Evolutionary conservation across 2,888 invertebrate genomes (phyloP), one percentile per base, ranked within the genome.

Genomic region (Sceliomorpha sp.): DNA sequence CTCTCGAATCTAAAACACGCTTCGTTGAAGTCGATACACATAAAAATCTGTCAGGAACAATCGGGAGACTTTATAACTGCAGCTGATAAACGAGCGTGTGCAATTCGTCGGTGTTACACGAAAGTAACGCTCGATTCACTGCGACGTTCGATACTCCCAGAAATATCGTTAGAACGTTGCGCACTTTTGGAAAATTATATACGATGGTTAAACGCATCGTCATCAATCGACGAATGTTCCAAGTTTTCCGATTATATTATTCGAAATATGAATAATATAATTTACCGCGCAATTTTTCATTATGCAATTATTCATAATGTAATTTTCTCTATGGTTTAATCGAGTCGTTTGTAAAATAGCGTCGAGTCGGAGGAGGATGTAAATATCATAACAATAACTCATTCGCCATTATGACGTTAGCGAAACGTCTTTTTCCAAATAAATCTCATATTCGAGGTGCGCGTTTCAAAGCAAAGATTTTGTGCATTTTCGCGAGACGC

Each of bases 21-120:
- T 64, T 34, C 50, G 50, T 24, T 59, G 64, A 59, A 70, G 70
- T 64, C 64, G 55, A 64, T 70, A 63, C 69, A 70, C 56, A 59
- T 63, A 70, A 70, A 70, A 70, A 70, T 69, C 55, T 70, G 70
- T 70, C 70, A 59, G 55, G 39, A 55, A 64, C 63, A 70, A 70
- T 64, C 63, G 59, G 15, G 44, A 59, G 50, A 62, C 62, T 62
- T 58, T 58, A 62, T 68, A 62, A 62, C 68, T 58, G 50, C 53
- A 47, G 34, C 45, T 62, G 69, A 63, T 63, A 51, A 59, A 69
- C 32, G 63, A 58, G 63, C 53, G 27, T 26, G 37, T 51, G 34
- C 53, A 39, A 56, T 39, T 55, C 29, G 40, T 56, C 48, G 68
- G 31, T 42, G 53, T 55, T 64, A 32, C 36, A n/a, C 14, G 20